Conservation (phyloP, 2,797 vertebrate species). For the Labeo calbasu region DNA sequence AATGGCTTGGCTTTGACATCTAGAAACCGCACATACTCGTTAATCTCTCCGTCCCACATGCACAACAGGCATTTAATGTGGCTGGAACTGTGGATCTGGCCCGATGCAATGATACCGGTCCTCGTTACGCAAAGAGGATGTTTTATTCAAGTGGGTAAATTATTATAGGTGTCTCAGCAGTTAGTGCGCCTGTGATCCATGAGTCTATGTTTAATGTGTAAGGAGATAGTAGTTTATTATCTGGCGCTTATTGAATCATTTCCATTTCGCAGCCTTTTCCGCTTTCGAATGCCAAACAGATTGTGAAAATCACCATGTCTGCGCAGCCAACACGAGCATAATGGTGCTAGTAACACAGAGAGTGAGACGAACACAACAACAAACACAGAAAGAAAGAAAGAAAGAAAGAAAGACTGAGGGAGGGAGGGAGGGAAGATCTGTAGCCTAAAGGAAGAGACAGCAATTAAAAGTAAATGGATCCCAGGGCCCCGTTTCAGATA, state of each 20-base stretch:
- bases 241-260: not conserved
- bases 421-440: slow-evolving; percentile 29
- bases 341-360: slow-evolving; percentile 56
- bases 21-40: slow-evolving; percentile 48
- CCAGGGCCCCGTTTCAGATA: slow-evolving; percentile 61
- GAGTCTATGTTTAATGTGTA: slow-evolving; percentile 8
- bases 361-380: not conserved
- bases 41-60: slow-evolving; percentile 49
- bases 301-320: slow-evolving; percentile 59
- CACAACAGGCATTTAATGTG: slow-evolving; percentile 63
- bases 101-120: not conserved
- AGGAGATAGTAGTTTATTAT: slow-evolving; percentile 22
- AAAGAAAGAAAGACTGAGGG: not conserved
- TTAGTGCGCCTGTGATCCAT: slow-evolving; percentile 4
- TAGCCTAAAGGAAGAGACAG: slow-evolving; percentile 64
- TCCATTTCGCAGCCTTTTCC: not conserved
- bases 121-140: not conserved
- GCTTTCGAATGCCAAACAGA: slow-evolving; percentile 34
- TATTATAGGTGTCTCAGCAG: not conserved
- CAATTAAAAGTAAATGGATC: slow-evolving; percentile 76
- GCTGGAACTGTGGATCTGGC: slow-evolving; percentile 46
- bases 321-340: slow-evolving; percentile 49
- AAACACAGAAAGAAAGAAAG: not conserved
- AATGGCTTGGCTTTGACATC: slow-evolving; percentile 64
- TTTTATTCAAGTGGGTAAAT: slow-evolving; percentile 5